Conservation (phyloP, 1,140 invertebrate species). For the Platyura marginata region DNA sequence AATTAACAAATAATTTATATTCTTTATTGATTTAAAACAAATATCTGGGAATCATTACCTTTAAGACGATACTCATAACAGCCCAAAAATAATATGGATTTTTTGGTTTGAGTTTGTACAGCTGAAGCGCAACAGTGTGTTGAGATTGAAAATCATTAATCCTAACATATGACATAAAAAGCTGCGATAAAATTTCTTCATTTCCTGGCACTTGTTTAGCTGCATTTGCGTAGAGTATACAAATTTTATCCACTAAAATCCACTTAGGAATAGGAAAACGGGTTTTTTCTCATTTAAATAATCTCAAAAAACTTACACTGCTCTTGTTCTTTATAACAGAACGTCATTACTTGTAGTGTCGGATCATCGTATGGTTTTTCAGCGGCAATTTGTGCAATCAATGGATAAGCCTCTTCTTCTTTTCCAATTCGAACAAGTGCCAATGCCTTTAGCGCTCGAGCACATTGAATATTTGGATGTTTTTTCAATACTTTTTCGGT, state of each 20-base stretch:
- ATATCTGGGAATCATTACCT: too few species aligned
- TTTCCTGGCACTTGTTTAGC: conserved; percentile 66
- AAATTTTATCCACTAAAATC: conserved; percentile 75
- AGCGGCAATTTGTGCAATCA: conserved; percentile 59
- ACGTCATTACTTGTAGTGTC: conserved; percentile 89
- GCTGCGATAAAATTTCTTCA: conserved; percentile 80
- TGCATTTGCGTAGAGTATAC: conserved; percentile 75
- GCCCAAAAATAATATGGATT: conserved; percentile 97
- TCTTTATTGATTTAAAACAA: too few species aligned
- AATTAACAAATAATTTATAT: too few species aligned
- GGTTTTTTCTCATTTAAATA: neutral
- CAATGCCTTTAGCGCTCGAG: conserved; percentile 78
- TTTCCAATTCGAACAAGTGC: conserved; percentile 73
- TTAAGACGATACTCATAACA: conserved; percentile 88
- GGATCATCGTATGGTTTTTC: conserved; percentile 77
- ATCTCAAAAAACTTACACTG: conserved; percentile 56
- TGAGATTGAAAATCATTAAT: conserved; percentile 81
- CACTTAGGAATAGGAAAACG: too few species aligned
- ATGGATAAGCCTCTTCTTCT: conserved; percentile 49
- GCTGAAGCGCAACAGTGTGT: conserved; percentile 67
- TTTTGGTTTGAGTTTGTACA: conserved; percentile 83
- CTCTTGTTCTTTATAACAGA: conserved; percentile 84
- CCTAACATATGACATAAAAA: conserved; percentile 92
- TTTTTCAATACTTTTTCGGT: conserved; percentile 91
- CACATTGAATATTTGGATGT: conserved; percentile 72